Percentiles rank a stretch among this genome's conserved stretches.
Conservation (phyloP, 2,888 invertebrate genomes). For the Acrobasis consociella region DNA sequence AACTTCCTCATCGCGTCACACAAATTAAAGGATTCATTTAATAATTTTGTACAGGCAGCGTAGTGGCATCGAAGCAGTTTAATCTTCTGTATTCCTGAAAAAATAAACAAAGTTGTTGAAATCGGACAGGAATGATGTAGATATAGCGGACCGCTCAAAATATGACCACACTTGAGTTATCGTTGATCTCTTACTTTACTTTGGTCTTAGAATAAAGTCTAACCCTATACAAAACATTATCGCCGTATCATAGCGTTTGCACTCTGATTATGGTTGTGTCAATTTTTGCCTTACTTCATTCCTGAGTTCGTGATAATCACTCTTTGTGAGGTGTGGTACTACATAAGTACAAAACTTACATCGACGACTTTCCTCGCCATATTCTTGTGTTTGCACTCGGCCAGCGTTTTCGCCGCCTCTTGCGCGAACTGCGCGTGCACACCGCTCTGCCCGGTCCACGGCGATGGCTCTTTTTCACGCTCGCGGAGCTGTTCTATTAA, state of each 20-base stretch:
- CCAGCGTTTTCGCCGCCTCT: conserved; percentile 42
- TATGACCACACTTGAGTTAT: too few relatives aligned
- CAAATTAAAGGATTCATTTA: conserved; percentile 17
- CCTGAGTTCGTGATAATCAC: too few relatives aligned
- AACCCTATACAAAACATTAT: too few relatives aligned
- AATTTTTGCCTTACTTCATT: too few relatives aligned
- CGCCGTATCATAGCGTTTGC: too few relatives aligned
- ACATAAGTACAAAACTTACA: conserved; percentile 41
- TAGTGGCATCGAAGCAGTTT: conserved; percentile 42
- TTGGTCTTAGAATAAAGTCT: too few relatives aligned
- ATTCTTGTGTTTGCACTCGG: conserved; percentile 49
- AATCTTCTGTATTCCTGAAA: conserved; percentile 55
- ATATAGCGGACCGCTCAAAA: too few relatives aligned
- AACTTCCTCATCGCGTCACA: not conserved
- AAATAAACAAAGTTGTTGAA: not conserved
- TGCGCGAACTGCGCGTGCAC: conserved; percentile 50
- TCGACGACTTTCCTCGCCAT: conserved; percentile 53
- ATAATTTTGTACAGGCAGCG: conserved; percentile 40
- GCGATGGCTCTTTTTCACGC: conserved; percentile 40
- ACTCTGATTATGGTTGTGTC: too few relatives aligned
- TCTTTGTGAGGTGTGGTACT: too few relatives aligned
- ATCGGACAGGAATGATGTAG: too few relatives aligned
- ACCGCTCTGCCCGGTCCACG: conserved; percentile 42
- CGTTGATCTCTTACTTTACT: too few relatives aligned
- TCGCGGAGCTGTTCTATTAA: conserved; percentile 38